These are phyloP conservation scores for Epicauta chinensis DNA, from an alignment of 1,140 invertebrate species.

Conservation along the genomic window DNA sequence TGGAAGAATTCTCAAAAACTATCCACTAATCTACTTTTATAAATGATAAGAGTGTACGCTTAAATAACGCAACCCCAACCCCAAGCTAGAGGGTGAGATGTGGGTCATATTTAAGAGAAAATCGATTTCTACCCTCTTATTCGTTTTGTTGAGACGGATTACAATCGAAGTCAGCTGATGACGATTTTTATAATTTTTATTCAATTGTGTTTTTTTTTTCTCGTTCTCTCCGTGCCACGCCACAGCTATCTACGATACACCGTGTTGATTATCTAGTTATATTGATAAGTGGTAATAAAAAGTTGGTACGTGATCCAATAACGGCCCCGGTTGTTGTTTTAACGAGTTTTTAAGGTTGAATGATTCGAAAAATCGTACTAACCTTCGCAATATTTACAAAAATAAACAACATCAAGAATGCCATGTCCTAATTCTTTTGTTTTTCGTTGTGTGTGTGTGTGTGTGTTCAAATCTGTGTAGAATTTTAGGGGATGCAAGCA, in stretches of 20 bases:
- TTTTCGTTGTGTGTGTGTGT: too few species aligned
- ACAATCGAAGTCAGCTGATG: too few species aligned
- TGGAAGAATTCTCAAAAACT: too few species aligned
- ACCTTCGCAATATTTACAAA: not conserved
- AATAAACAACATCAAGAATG: too few species aligned
- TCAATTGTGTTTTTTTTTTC: too few species aligned
- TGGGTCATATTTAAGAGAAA: slow-evolving; percentile 2
- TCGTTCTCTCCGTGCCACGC: too few species aligned
- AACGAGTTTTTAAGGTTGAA: slow-evolving; percentile 11
- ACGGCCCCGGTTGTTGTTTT: not conserved
- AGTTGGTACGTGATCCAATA: slow-evolving; percentile 7
- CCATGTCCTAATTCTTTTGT: too few species aligned
- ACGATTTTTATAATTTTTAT: too few species aligned
- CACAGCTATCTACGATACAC: too few species aligned
- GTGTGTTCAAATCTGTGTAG: too few species aligned
- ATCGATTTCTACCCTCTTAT: not conserved
- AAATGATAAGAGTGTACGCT: slow-evolving; percentile 13
- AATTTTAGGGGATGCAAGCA: too few species aligned
- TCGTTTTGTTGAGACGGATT: too few species aligned
- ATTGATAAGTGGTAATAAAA: slow-evolving; percentile 2
- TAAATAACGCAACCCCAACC: slow-evolving; percentile 9
- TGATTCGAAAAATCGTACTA: slow-evolving; percentile 9
- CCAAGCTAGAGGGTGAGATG: not conserved
- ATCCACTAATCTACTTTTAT: slow-evolving; percentile 11
- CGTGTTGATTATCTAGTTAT: not conserved